Percentiles rank a stretch among this genome's conserved stretches.
Evolutionary conservation across 1,140 invertebrate species (phyloP).

Genomic region (Drosophila repleta): DNA sequence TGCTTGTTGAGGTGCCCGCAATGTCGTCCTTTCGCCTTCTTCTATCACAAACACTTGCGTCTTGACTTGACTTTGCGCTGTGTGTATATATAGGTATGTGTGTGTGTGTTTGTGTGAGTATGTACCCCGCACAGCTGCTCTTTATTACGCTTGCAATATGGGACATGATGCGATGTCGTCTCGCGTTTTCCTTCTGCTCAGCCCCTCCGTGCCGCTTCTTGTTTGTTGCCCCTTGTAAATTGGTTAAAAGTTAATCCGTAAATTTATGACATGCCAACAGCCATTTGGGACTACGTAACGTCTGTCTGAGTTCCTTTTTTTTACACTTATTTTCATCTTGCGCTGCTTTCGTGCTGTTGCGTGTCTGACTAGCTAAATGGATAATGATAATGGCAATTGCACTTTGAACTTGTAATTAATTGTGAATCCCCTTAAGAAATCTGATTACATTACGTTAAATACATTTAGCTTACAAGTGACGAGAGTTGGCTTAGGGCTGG

Average conservation of each 20-base stretch:
- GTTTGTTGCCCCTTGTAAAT: slow-evolving; percentile 72
- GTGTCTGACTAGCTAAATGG: slow-evolving; percentile 70
- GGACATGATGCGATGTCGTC: slow-evolving; percentile 61
- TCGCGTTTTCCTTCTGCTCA: slow-evolving; percentile 11
- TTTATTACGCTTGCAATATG: slow-evolving; percentile 81
- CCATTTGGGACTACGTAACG: slow-evolving; percentile 58
- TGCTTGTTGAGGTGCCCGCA: slow-evolving; percentile 77
- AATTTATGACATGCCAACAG: slow-evolving; percentile 82
- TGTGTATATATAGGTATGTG: slow-evolving; percentile 13
- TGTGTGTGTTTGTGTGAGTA: slow-evolving; percentile 24
- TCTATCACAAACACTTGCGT: slow-evolving; percentile 55
- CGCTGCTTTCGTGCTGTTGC: slow-evolving; percentile 18
- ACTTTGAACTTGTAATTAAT: slow-evolving; percentile 75
- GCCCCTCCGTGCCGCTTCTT: slow-evolving; percentile 35
- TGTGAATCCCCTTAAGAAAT: slow-evolving; percentile 19
- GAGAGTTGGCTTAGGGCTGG: background rate
- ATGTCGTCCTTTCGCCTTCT: slow-evolving; percentile 40
- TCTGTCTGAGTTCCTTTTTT: slow-evolving; percentile 35
- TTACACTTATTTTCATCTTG: slow-evolving; percentile 19
- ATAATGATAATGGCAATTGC: slow-evolving; percentile 77
- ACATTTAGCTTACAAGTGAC: background rate
- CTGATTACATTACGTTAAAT: slow-evolving; percentile 18
- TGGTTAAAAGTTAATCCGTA: slow-evolving; percentile 81
- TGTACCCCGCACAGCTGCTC: slow-evolving; percentile 64
- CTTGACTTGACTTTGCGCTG: slow-evolving; percentile 30